Base-by-base conservation (phyloP, 2,888 invertebrate species). In the Erannis defoliaria region DNA sequence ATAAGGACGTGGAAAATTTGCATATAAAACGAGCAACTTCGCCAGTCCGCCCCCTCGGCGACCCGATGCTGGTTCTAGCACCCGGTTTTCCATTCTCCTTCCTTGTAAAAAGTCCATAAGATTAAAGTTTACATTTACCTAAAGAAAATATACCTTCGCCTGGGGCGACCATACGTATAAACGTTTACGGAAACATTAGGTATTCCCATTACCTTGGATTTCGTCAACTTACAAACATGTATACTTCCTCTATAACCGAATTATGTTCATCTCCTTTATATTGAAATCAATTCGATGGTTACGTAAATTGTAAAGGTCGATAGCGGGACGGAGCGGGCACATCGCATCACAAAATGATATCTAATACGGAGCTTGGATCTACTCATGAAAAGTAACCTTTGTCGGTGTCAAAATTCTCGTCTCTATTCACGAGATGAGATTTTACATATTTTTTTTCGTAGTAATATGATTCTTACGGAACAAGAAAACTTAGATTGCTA, bases 21-120 rank as follows among this genome's bases (percentile, higher is more conserved):
- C 92, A 92, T 92, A 91, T 89, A 93, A 92, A 93, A 92, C 92
- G 91, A 91, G 90, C 88, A 86, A 85, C 85, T 85, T 85, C 81
- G 82, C 82, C 78, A 64, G 67, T 65, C 68, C 67, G 57, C 75
- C 77, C 82, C 75, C 76, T 68, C 72, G 73, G 75, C 73, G 75
- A 77, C 75, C 74, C 76, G 77, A 64, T 74, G 78, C 75, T 75
- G 79, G 80, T 78, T 85, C 81, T 82, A 85, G 82, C 77, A 82
- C 85, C 84, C 81, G 85, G 86, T 84, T 85, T 86, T 85, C 84
- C 79, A 84, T 86, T 86, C 83, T 80, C 76, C 78, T 80, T 81
- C 75, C 80, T 85, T 84, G 82, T 85, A 84, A 85, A 82, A 85
- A 84, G 76, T 80, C 78, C 54, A 70, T 63, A 77, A 79, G 77